phyloP scores from a whole-genome alignment of 2,113 vertebrate species.

The Mellivora capensis region DNA sequence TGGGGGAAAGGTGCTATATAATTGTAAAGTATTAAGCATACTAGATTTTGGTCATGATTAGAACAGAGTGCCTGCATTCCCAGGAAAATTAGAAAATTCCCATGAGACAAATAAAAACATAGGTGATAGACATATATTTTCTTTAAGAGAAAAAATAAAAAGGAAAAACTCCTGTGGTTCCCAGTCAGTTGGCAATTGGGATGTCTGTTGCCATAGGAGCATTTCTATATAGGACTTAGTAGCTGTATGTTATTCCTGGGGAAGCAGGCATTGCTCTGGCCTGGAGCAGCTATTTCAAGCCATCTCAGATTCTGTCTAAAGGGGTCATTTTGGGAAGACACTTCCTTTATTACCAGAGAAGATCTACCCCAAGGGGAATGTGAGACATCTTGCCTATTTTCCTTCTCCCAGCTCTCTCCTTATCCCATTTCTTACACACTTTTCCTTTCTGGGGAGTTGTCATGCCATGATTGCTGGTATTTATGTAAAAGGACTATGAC shows the following conservation, averaged over 20 bases:
- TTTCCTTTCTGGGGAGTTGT: constrained; percentile 40
- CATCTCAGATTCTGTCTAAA: constrained; percentile 52
- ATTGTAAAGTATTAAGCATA: constrained; percentile 41
- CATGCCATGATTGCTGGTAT: constrained; percentile 58
- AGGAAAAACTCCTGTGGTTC: not conserved
- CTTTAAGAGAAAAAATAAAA: not conserved
- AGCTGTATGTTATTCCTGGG: constrained; percentile 8
- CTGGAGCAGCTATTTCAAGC: constrained; percentile 62
- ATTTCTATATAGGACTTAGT: not conserved
- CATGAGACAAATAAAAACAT: not conserved
- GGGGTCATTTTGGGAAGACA: not conserved
- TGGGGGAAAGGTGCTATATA: constrained; percentile 60
- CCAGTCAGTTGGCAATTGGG: not conserved
- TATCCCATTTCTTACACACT: not conserved
- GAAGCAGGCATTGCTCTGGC: constrained; percentile 33
- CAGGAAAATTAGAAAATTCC: not conserved
- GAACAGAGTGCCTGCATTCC: constrained; percentile 18
- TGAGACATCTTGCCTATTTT: constrained; percentile 61
- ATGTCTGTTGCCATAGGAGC: not conserved
- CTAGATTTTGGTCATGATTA: not conserved
- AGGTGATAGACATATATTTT: constrained; percentile 55
- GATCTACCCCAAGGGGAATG: constrained; percentile 1
- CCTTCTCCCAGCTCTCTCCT: not conserved
- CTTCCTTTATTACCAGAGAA: not conserved
- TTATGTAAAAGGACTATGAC: constrained; percentile 64